Percentiles rank a stretch among this genome's conserved stretches.
phyloP scores from a whole-genome alignment of 1,140 invertebrate species.

The Calliphora vicina region DNA sequence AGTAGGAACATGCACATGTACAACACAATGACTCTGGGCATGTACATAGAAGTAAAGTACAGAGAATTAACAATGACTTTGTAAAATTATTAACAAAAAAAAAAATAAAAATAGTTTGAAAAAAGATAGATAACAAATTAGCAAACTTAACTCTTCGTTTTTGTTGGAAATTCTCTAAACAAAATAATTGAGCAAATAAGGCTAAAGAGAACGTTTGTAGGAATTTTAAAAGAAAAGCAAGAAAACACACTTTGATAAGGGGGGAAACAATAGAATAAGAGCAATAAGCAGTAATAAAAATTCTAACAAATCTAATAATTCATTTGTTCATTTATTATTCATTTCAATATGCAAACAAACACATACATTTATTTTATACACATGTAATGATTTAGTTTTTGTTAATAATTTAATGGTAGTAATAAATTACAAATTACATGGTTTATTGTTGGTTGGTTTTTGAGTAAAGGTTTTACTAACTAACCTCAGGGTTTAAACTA shows the following conservation, averaged over 20 bases:
- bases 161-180: too few relatives aligned
- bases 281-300: background rate
- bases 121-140: background rate
- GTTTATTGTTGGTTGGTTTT: background rate
- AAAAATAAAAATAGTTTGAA: background rate
- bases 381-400: too few relatives aligned
- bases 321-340: background rate
- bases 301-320: too few relatives aligned
- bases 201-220: background rate
- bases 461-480: background rate
- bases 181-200: too few relatives aligned
- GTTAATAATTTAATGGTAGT: too few relatives aligned
- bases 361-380: background rate
- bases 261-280: background rate
- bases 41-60: background rate
- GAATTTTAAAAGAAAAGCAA: too few relatives aligned
- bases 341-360: too few relatives aligned
- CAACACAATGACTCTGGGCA: background rate
- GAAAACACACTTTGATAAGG: too few relatives aligned
- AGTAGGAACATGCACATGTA: background rate
- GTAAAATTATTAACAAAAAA: background rate
- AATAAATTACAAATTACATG: too few relatives aligned
- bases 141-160: too few relatives aligned
- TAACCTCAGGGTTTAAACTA: background rate
- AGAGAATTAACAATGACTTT: slow-evolving; percentile 11